Base-by-base conservation (phyloP, 2,797 vertebrate species). In the Muraenolepis orangiensis region DNA sequence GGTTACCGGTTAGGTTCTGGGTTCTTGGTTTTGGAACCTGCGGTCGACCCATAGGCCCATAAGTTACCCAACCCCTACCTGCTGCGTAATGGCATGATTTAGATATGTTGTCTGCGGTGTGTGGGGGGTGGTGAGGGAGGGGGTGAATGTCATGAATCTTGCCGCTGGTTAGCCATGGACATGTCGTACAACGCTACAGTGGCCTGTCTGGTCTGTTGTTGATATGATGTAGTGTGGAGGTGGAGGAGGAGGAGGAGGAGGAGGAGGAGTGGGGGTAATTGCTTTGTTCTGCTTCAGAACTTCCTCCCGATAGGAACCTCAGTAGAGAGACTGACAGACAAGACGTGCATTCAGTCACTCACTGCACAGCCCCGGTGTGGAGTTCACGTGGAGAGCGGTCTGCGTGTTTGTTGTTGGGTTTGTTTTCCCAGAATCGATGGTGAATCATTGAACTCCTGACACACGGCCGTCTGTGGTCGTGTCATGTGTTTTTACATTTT, bases 261-360 rank as follows among this genome's bases (percentile, higher is more conserved):
- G 57, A 8, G 57, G 57, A 4, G 57, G 6, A 4, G 51, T 34
- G 57, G 57, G 76, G 81, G 80, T 86, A 89, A 91, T 87, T 85
- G 88, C 82, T 87, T 87, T 82, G 87, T 87, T 89, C 78, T 38
- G 86, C 81, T 84, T 78, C 29, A 79, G 78, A 88, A 85, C 72
- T 13, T 89, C 83, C 81, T 90, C 86, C 85, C 85, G 79, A 26
- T 13, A 61, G 57, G 69, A 82, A 75, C 80, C 75, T 79, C 82
- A 78, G 36, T 26, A 34, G 46, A 77, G 78, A 80, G 26, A 67
- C 66, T 30, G 51, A 38, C 36, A 38, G 31, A 36, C 61, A 78
- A 29, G 64, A 57, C 51, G 42, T 20, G 18, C 42, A 5, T 6
- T n/a, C n/a, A 20, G 46, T 1, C n/a, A n/a, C 20, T 6, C 81